phyloP scores from a whole-genome alignment of 2,797 vertebrate species.

The Cuniculus paca region DNA sequence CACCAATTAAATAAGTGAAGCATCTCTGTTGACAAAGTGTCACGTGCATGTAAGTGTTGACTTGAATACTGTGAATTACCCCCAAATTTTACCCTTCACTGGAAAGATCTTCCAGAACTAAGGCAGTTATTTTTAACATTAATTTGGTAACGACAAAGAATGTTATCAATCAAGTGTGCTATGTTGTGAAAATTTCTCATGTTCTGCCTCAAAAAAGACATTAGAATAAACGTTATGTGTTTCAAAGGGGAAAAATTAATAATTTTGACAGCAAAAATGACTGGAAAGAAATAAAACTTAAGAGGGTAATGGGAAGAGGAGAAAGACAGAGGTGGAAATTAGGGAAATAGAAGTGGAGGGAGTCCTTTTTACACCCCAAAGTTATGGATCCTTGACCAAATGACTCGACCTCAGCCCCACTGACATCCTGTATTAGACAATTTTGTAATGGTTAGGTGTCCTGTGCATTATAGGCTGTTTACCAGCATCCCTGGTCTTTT shows the following conservation, averaged over 20 bases:
- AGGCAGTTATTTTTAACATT: not conserved
- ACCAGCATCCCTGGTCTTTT: not conserved
- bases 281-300: not conserved
- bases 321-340: not conserved
- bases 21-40: constrained; percentile 1
- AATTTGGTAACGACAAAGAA: not conserved
- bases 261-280: constrained; percentile 26
- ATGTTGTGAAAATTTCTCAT: not conserved
- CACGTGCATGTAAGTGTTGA: constrained; percentile 17
- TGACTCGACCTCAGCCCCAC: not conserved
- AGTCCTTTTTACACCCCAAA: not conserved
- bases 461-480: not conserved
- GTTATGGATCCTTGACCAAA: not conserved
- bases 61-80: constrained; percentile 16
- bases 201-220: not conserved
- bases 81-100: not conserved
- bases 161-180: not conserved
- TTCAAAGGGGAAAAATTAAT: not conserved
- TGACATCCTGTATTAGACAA: not conserved
- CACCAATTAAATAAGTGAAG: constrained; percentile 52
- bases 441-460: not conserved
- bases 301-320: not conserved
- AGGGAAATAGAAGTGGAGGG: not conserved
- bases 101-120: not conserved
- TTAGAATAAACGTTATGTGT: not conserved